Base-by-base conservation (phyloP, 2,797 vertebrate species). In the Hyperoplus immaculatus region DNA sequence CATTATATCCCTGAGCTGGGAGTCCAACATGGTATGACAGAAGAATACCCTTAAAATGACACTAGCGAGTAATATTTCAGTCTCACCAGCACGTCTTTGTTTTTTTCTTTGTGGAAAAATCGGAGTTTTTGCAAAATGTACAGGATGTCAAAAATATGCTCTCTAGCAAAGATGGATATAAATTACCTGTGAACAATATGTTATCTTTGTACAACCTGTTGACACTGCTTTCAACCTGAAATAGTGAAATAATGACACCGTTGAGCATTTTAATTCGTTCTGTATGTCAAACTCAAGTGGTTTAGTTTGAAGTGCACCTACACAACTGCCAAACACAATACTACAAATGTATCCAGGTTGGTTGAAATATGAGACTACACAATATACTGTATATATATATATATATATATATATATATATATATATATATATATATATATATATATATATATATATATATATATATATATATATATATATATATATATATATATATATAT, bases 161-260 rank as follows among this genome's bases (percentile, higher is more conserved):
- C 38, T 72, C 16, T 60, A 4, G n/a, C 8, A 10, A 50, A 49
- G 1, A 1, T 11, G 12, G 6, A 8, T 29, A 13, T 41, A 72
- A 63, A 71, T 77, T 4, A 58, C 10, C 67, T 18, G 13, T 11
- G 36, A 82, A 65, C 39, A 61, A 18, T n/a, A 12, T 43, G 0
- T 69, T 18, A 63, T 59, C 55, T 60, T 55, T 70, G 11, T 13
- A 21, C 53, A 64, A 29, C 13, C 51, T 39, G 50, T 72, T 58
- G 29, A 70, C 61, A 47, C 47, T 42, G 47, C 36, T 69, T 47
- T 78, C 36, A 62, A 65, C 68, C 66, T 61, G 1, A 71, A 77
- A 64, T 18, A 15, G 14, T 39, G 10, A 54, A 69, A 78, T 55
- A 65, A 76, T 57, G 49, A 57, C 38, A 38, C 16, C 51, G 78